Percentiles rank a stretch among this genome's conserved stretches.
These are phyloP conservation scores for Philypnodon macrostomus DNA, from an alignment of 2,797 vertebrate genomes.

Conservation along the genomic window DNA sequence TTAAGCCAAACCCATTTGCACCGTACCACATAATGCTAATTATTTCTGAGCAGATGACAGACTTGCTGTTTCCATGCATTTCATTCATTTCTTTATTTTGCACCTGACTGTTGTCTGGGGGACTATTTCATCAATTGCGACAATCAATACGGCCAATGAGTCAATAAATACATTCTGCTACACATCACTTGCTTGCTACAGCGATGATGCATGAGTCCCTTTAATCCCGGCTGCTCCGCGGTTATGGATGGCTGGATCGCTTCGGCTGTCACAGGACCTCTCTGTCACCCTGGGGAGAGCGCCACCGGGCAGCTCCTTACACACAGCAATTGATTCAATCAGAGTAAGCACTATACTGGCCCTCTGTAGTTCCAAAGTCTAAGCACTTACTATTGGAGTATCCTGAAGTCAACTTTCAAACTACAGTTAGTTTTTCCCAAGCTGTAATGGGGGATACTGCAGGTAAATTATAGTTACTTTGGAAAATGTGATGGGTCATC, in stretches of 20 bases:
- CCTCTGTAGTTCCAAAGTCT: slow-evolving; percentile 68
- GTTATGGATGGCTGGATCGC: slow-evolving; percentile 60
- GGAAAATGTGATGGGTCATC: too few relatives aligned
- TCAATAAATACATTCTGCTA: slow-evolving; percentile 77
- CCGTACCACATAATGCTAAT: too few relatives aligned
- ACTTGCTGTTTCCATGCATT: slow-evolving; percentile 40
- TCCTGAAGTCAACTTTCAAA: slow-evolving; percentile 70
- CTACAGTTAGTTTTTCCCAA: too few relatives aligned
- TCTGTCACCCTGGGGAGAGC: slow-evolving; percentile 71
- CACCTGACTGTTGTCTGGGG: slow-evolving; percentile 68
- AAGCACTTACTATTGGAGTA: slow-evolving; percentile 62
- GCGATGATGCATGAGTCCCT: slow-evolving; percentile 70
- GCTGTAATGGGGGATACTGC: too few relatives aligned
- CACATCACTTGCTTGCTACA: slow-evolving; percentile 58
- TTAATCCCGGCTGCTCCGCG: slow-evolving; percentile 60
- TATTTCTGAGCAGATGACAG: too few relatives aligned
- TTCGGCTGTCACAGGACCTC: slow-evolving; percentile 59
- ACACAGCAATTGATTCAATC: slow-evolving; percentile 81
- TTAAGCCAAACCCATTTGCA: too few relatives aligned
- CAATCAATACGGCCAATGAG: slow-evolving; percentile 80
- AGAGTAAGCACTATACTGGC: slow-evolving; percentile 70
- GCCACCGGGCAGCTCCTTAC: slow-evolving; percentile 75
- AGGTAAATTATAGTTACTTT: too few relatives aligned
- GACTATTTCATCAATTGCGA: slow-evolving; percentile 73
- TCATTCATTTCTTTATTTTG: slow-evolving; percentile 24